Base-by-base conservation (phyloP, 23 tunicate species). In the Halocynthia aurantium region DNA sequence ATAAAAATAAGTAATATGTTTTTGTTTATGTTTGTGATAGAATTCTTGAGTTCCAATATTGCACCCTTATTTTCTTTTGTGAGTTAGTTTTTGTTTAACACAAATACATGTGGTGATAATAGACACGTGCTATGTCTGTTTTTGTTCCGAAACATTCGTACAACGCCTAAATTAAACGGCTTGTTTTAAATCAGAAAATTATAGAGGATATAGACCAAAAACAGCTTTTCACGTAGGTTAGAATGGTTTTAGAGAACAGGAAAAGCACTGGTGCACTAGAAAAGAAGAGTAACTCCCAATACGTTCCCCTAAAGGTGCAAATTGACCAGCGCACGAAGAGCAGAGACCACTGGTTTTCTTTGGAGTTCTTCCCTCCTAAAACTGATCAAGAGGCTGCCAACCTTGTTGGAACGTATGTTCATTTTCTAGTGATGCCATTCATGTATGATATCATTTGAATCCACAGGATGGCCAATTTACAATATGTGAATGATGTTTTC, bases 351-450 rank as follows among this genome's bases (percentile, higher is more conserved):
- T 89, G 87, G 62, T 89, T 80, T 70, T 89, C 96, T 4, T 62
- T 89, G 72, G 96, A 89, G 64, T 89, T 89, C 54, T 89, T 89
- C 75, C 96, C 96, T 10, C 96, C 96, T 7, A 52, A 89, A 49
- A 89, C 96, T 9, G 96, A 89, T 52, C 85, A 84, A 52, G 96
- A 89, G 2, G 96, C 96, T 58, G 83, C 96, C 7, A 89, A 89
- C 53, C 55, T 89, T 7, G 81, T 89, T 69, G 96, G 96, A 75
- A 84, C 89, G 96, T 89, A 74, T 58, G 4, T 58, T 58, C n/a
- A 58, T 13, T 58, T 58, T n/a, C n/a, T 15, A 13, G 15, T 58
- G 15, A 58, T 58, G n/a, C 63, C 4, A n/a, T 13, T n/a, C n/a
- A 13, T 13, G 15, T 58, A n/a, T n/a, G n/a, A n/a, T n/a, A n/a